Evolutionary conservation across 1,140 invertebrate genomes (phyloP).

Genomic region (Himalopsyche phryganea): DNA sequence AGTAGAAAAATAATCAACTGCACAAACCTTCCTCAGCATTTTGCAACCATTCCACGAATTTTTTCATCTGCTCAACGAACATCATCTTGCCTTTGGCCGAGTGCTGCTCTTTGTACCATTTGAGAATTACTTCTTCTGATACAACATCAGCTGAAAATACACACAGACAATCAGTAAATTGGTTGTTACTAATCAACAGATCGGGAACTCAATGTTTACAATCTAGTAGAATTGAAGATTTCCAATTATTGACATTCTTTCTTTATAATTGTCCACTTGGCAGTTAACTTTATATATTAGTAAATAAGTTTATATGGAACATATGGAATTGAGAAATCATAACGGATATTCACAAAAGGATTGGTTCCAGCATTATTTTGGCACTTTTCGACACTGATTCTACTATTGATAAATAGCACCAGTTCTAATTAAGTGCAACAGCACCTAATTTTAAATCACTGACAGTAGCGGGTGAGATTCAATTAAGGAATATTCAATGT

Average conservation of each 20-base stretch:
- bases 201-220: too few species aligned
- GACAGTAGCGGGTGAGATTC: too few species aligned
- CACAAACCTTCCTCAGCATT: slow-evolving; percentile 83
- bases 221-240: too few species aligned
- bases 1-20: too few species aligned
- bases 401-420: slow-evolving; percentile 8
- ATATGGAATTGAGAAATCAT: slow-evolving; percentile 18
- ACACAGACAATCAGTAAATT: slow-evolving; percentile 1
- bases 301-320: slow-evolving; percentile 26
- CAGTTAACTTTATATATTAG: too few species aligned
- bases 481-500: too few species aligned
- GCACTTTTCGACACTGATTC: slow-evolving; percentile 21
- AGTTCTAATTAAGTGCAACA: slow-evolving; percentile 27
- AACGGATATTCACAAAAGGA: slow-evolving; percentile 9
- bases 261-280: too few species aligned
- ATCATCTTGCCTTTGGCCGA: slow-evolving; percentile 92
- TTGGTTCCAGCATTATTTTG: slow-evolving; percentile 17
- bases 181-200: too few species aligned
- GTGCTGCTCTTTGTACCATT: slow-evolving; percentile 92
- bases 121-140: slow-evolving; percentile 87
- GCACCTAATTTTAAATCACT: too few species aligned
- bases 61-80: slow-evolving; percentile 96
- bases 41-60: slow-evolving; percentile 95
- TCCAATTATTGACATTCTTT: too few species aligned
- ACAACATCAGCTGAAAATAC: slow-evolving; percentile 71